Evolutionary conservation across 2,888 invertebrate species (phyloP).

Genomic region (Calephelis perditalis): DNA sequence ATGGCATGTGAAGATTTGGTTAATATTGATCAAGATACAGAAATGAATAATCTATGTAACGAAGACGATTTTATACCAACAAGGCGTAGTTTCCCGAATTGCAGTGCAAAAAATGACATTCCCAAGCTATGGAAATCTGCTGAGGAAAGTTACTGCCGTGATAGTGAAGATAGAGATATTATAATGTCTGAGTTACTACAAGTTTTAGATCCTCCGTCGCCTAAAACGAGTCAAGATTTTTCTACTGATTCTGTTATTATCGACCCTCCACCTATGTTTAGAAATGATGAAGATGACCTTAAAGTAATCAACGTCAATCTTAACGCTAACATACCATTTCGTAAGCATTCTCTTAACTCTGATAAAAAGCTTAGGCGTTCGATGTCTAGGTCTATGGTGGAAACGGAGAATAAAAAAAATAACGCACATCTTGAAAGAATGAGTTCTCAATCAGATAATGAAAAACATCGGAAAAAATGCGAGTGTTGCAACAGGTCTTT

Average conservation of each 20-base stretch:
- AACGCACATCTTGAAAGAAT: conserved; percentile 54
- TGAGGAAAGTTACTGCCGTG: conserved; percentile 52
- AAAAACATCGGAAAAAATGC: conserved; percentile 60
- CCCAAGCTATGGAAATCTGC: conserved; percentile 67
- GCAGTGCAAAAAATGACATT: conserved; percentile 66
- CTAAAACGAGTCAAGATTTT: conserved; percentile 45
- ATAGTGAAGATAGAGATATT: conserved; percentile 39
- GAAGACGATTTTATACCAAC: conserved; percentile 61
- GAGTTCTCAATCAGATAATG: conserved; percentile 67
- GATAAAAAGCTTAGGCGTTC: conserved; percentile 76
- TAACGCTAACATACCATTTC: conserved; percentile 60
- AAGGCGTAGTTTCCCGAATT: conserved; percentile 83
- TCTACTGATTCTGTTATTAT: conserved; percentile 58
- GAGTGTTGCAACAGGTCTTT: conserved; percentile 80
- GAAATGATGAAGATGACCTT: conserved; percentile 61
- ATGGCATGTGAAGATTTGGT: conserved; percentile 84
- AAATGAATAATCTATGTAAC: conserved; percentile 61
- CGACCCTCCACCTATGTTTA: conserved; percentile 81
- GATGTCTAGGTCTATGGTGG: conserved; percentile 65
- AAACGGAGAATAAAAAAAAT: conserved; percentile 55
- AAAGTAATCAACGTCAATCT: conserved; percentile 66
- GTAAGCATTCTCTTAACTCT: conserved; percentile 79
- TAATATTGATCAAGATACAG: conserved; percentile 80
- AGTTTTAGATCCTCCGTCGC: conserved; percentile 62
- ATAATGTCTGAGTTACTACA: conserved; percentile 46